phyloP scores from a whole-genome alignment of 1,140 invertebrate genomes.

The Bradysia coprophila region DNA sequence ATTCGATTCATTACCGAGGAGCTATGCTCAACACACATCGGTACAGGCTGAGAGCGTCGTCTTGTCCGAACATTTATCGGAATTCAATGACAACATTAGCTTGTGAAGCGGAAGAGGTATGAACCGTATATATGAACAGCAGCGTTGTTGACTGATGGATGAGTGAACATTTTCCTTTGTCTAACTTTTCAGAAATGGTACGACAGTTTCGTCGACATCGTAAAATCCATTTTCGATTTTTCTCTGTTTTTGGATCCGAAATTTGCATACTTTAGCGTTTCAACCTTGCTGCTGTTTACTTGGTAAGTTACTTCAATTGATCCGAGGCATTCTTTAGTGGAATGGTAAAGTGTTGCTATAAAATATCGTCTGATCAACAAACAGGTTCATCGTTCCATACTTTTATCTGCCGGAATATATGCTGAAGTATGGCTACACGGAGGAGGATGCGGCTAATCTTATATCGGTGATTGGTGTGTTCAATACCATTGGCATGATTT shows the following conservation, averaged over 20 bases:
- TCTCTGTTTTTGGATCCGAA: constrained; percentile 61
- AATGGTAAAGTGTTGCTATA: background rate
- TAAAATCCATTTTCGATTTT: constrained; percentile 57
- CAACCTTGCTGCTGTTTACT: constrained; percentile 68
- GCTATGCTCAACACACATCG: constrained; percentile 60
- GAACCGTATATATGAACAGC: constrained; percentile 7
- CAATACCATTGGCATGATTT: constrained; percentile 79
- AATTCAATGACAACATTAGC: constrained; percentile 76
- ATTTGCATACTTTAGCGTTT: constrained; percentile 61
- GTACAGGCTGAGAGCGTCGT: constrained; percentile 67
- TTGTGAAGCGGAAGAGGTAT: constrained; percentile 46
- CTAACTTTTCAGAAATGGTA: constrained; percentile 59
- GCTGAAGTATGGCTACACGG: constrained; percentile 36
- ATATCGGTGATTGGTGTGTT: constrained; percentile 69
- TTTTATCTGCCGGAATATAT: constrained; percentile 67
- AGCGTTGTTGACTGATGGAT: constrained; percentile 3
- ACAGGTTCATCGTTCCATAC: constrained; percentile 70
- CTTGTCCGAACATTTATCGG: constrained; percentile 76
- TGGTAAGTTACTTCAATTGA: constrained; percentile 37
- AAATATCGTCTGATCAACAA: no score
- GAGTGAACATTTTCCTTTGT: no score
- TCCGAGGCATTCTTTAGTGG: background rate
- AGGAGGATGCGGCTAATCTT: constrained; percentile 52
- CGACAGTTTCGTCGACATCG: constrained; percentile 43
- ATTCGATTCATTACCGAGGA: constrained; percentile 61